phyloP scores from a whole-genome alignment of 2,888 invertebrate genomes.

The Buathra laborator region DNA sequence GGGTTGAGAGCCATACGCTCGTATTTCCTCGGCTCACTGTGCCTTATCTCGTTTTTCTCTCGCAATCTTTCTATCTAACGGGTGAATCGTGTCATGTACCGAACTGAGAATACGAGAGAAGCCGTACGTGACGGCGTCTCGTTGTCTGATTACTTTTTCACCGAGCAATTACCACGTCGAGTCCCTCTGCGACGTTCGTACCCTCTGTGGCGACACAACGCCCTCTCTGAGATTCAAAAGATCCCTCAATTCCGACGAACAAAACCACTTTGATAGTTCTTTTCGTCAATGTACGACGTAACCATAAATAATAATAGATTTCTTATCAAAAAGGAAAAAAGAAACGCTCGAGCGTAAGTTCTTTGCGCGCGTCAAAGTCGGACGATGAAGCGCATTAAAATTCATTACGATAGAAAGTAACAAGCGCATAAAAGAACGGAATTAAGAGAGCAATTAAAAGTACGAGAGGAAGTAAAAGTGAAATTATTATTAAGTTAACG shows the following conservation, averaged over 20 bases:
- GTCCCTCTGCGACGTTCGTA: slow-evolving; percentile 57
- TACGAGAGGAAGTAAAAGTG: slow-evolving; percentile 1
- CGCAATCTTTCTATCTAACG: slow-evolving; percentile 26
- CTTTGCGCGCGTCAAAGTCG: background rate
- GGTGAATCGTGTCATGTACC: slow-evolving; percentile 38
- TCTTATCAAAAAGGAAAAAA: background rate
- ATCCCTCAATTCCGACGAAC: slow-evolving; percentile 8
- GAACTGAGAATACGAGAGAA: background rate
- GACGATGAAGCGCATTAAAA: background rate
- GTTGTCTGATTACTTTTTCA: slow-evolving; percentile 82
- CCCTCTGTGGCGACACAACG: slow-evolving; percentile 47
- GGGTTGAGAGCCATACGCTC: background rate
- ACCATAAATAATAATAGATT: slow-evolving; percentile 10
- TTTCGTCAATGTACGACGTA: background rate
- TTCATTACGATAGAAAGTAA: background rate
- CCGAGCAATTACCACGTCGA: slow-evolving; percentile 78
- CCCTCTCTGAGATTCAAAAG: slow-evolving; percentile 33
- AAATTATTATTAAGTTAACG: background rate
- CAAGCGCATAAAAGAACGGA: background rate
- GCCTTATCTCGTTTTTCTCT: slow-evolving; percentile 49
- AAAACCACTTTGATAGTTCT: background rate
- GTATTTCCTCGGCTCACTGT: background rate
- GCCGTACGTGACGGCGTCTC: slow-evolving; percentile 50
- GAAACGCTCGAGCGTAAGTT: background rate
- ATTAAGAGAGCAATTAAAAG: background rate